Evolutionary conservation across 1,140 invertebrate genomes (phyloP).

Genomic region (Drosophila aff.): DNA sequence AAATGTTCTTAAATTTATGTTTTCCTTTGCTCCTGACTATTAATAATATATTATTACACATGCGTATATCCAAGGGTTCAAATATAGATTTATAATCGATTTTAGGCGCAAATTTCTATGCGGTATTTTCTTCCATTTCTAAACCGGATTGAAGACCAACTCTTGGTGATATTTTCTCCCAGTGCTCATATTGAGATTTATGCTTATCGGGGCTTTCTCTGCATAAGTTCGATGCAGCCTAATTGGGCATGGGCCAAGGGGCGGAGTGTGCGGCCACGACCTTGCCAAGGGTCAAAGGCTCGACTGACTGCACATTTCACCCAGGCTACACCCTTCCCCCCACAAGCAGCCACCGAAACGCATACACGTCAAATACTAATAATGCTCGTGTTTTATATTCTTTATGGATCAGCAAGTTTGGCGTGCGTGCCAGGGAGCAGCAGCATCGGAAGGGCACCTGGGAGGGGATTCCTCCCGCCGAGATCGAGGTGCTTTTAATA

Average conservation of each 20-base stretch:
- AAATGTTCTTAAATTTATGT: not conserved
- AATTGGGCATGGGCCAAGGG: constrained; percentile 7
- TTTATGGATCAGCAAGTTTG: constrained; percentile 81
- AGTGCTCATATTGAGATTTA: constrained; percentile 16
- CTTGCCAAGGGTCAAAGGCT: constrained; percentile 59
- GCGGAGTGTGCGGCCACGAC: constrained; percentile 12
- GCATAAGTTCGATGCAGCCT: constrained; percentile 12
- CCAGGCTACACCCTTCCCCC: constrained; percentile 14
- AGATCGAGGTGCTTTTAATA: constrained; percentile 79
- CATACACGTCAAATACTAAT: constrained; percentile 63
- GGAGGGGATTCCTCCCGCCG: constrained; percentile 28
- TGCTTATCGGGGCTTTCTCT: not conserved
- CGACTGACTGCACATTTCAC: constrained; percentile 34
- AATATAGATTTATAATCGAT: not conserved
- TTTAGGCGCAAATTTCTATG: not conserved
- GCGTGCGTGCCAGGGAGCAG: constrained; percentile 52
- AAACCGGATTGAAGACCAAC: not conserved
- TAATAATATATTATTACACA: not conserved
- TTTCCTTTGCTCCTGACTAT: not conserved
- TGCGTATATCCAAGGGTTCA: not conserved
- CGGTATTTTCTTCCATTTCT: not conserved
- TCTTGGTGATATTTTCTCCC: not conserved
- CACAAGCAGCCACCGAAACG: constrained; percentile 20
- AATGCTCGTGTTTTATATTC: constrained; percentile 73
- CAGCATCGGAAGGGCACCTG: constrained; percentile 5